Conservation (phyloP, 2,797 vertebrate genomes). For the Bufotes viridis region DNA sequence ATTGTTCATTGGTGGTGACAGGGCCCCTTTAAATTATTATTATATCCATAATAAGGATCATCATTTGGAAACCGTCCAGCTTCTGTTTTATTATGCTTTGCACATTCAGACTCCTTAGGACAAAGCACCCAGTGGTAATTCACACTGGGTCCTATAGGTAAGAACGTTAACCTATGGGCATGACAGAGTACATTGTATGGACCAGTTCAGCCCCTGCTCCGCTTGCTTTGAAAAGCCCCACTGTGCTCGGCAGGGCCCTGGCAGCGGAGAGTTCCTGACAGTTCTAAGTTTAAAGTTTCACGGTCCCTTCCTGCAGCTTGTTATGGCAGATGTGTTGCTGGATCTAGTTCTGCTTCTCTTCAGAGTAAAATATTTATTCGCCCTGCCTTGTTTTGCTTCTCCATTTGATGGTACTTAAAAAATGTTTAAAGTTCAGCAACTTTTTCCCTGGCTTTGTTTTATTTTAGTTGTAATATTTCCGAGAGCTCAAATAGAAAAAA, state of each 20-base stretch:
- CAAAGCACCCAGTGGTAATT: slow-evolving; percentile 30
- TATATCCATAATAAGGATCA: background rate
- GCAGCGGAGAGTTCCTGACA: slow-evolving; percentile 52
- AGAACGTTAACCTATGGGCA: slow-evolving; percentile 20
- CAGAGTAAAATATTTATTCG: slow-evolving; percentile 69
- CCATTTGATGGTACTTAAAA: slow-evolving; percentile 35
- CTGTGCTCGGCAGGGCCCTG: slow-evolving; percentile 51
- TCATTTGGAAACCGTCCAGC: background rate
- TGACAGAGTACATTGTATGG: slow-evolving; percentile 2
- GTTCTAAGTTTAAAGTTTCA: slow-evolving; percentile 52
- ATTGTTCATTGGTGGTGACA: slow-evolving; percentile 24
- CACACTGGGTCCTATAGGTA: slow-evolving; percentile 6
- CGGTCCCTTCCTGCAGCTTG: slow-evolving; percentile 61
- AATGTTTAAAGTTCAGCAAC: slow-evolving; percentile 54
- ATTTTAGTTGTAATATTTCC: slow-evolving; percentile 61
- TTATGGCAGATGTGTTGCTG: slow-evolving; percentile 72
- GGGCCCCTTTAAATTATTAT: slow-evolving; percentile 13
- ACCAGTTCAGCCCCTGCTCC: slow-evolving; percentile 23
- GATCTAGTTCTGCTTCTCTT: slow-evolving; percentile 66
- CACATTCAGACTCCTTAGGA: slow-evolving; percentile 2
- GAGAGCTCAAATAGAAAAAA: slow-evolving; percentile 37
- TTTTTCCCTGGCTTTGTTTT: slow-evolving; percentile 49
- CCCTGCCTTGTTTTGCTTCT: slow-evolving; percentile 64
- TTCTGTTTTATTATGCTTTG: slow-evolving; percentile 15
- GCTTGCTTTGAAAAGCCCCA: slow-evolving; percentile 31